Percentiles rank a stretch among this genome's conserved stretches.
phyloP scores from a whole-genome alignment of 2,888 invertebrate genomes.

The Lasioglossum vierecki region DNA sequence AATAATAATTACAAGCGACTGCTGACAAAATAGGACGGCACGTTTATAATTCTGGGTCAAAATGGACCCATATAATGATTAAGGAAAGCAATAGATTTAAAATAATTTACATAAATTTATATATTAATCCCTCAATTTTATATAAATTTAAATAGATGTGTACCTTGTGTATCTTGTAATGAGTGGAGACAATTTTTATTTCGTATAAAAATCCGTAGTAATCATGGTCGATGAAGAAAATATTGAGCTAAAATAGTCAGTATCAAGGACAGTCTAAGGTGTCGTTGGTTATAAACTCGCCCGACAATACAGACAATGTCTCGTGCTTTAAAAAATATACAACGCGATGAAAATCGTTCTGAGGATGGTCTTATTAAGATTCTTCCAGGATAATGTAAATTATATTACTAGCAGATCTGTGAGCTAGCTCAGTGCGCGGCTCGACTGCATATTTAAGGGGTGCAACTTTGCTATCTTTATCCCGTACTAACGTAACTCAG shows the following conservation, averaged over 20 bases:
- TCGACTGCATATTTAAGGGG: neutral
- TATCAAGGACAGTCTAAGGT: neutral
- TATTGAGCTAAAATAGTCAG: neutral
- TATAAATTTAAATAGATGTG: too few species aligned
- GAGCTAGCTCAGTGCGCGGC: neutral
- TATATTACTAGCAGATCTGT: neutral
- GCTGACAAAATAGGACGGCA: too few species aligned
- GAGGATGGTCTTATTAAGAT: constrained; percentile 15
- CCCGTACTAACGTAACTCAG: constrained; percentile 15
- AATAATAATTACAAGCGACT: too few species aligned
- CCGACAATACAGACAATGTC: neutral
- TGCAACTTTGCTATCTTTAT: constrained; percentile 13
- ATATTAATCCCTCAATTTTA: too few species aligned
- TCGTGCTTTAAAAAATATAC: neutral
- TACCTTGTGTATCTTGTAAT: too few species aligned
- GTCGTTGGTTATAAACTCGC: neutral
- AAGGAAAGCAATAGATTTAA: too few species aligned
- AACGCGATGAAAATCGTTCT: neutral
- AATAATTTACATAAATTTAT: too few species aligned
- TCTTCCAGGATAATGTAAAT: constrained; percentile 16
- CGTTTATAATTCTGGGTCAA: too few species aligned
- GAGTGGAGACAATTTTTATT: too few species aligned
- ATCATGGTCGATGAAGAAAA: neutral
- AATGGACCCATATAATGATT: too few species aligned
- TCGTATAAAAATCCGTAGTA: too few species aligned